phyloP scores from a whole-genome alignment of 1,140 invertebrate species.

The Halesus radiatus region DNA sequence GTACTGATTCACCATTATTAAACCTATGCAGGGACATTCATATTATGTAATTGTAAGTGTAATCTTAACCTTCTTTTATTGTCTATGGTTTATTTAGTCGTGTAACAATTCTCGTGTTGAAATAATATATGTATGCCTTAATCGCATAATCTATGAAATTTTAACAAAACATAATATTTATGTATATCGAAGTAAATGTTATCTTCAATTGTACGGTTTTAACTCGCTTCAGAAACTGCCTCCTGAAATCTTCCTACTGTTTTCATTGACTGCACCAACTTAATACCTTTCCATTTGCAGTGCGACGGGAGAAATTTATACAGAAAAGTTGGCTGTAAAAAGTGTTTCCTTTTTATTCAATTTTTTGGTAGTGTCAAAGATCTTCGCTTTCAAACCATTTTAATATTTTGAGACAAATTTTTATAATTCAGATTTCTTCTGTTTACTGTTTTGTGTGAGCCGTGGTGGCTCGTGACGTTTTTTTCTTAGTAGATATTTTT shows the following conservation, averaged over 20 bases:
- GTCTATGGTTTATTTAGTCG: constrained; percentile 1
- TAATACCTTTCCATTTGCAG: too few species aligned
- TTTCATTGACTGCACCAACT: too few species aligned
- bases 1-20: constrained; percentile 6
- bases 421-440: too few species aligned
- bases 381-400: too few species aligned
- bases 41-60: constrained; percentile 6
- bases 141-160: not conserved
- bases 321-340: too few species aligned
- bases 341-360: too few species aligned
- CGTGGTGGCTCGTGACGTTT: too few species aligned
- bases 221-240: not conserved
- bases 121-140: not conserved
- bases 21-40: constrained; percentile 11
- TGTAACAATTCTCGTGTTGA: not conserved
- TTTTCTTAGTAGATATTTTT: too few species aligned
- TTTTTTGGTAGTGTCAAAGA: too few species aligned
- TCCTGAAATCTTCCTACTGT: not conserved
- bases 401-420: too few species aligned
- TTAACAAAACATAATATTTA: not conserved
- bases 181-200: not conserved
- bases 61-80: constrained; percentile 12
- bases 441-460: too few species aligned
- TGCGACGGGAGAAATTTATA: too few species aligned
- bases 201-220: not conserved